Conservation (phyloP, 1,140 invertebrate genomes). For the Oreohelix idahoensis region DNA sequence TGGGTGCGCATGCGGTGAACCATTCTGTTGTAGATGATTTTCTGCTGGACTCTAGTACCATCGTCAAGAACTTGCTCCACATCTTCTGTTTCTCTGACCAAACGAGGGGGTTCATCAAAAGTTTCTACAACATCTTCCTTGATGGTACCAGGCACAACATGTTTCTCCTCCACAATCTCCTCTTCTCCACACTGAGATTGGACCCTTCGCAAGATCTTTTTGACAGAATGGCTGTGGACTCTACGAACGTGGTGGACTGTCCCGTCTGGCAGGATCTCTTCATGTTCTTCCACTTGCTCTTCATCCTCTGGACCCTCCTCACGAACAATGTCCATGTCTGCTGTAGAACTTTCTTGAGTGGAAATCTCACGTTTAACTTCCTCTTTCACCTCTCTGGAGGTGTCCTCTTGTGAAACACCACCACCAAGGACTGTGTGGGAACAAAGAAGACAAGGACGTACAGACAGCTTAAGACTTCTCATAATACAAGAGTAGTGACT, state of each 20-base stretch:
- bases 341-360: slow-evolving; percentile 22
- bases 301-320: slow-evolving; percentile 53
- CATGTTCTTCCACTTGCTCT: slow-evolving; percentile 57
- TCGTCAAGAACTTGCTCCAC: slow-evolving; percentile 65
- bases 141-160: slow-evolving; percentile 52
- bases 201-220: slow-evolving; percentile 54
- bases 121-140: slow-evolving; percentile 62
- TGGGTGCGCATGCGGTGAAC: slow-evolving; percentile 59
- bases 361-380: slow-evolving; percentile 51
- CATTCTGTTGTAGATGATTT: slow-evolving; percentile 62
- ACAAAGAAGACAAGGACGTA: slow-evolving; percentile 36
- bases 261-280: slow-evolving; percentile 66
- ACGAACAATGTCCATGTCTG: slow-evolving; percentile 48
- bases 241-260: slow-evolving; percentile 59
- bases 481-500: too few relatives aligned
- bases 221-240: slow-evolving; percentile 57
- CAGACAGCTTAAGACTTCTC: too few relatives aligned
- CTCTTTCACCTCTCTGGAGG: slow-evolving; percentile 52
- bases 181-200: slow-evolving; percentile 58
- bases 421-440: slow-evolving; percentile 64
- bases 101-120: slow-evolving; percentile 64
- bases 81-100: slow-evolving; percentile 65
- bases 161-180: slow-evolving; percentile 45
- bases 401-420: slow-evolving; percentile 45
- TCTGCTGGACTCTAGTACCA: slow-evolving; percentile 64